A percentile compares a stretch with the other conserved stretches of the same genome.
Conservation (phyloP, 2,797 vertebrate genomes). For the Microcaecilia unicolor region DNA sequence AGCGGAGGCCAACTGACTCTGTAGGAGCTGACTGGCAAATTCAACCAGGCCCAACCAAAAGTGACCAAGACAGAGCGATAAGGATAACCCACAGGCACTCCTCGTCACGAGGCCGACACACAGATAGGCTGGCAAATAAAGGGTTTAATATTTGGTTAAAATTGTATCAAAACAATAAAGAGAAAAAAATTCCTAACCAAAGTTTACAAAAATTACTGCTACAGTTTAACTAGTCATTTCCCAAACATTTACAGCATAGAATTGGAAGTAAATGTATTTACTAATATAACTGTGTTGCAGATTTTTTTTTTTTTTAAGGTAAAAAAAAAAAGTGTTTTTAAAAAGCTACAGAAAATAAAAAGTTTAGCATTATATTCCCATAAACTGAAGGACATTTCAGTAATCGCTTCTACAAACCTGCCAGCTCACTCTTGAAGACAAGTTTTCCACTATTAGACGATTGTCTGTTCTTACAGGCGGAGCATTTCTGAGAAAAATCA, state of each 20-base stretch:
- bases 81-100: slow-evolving; percentile 84
- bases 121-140: slow-evolving; percentile 99
- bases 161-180: slow-evolving; percentile 69
- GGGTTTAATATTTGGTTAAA: slow-evolving; percentile 99
- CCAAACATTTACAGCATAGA: no score
- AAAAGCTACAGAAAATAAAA: no score
- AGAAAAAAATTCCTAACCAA: slow-evolving; percentile 54
- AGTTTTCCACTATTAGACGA: slow-evolving; percentile 90
- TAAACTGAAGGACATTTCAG: no score
- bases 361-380: no score
- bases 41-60: slow-evolving; percentile 95
- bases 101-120: slow-evolving; percentile 95
- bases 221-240: no score
- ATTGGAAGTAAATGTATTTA: no score
- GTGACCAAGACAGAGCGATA: slow-evolving; percentile 97
- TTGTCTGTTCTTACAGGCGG: slow-evolving; percentile 94
- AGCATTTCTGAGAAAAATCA: slow-evolving; percentile 62
- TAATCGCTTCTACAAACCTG: slow-evolving; percentile 86
- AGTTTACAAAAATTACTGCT: slow-evolving; percentile 43
- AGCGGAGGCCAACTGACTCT: slow-evolving; percentile 69
- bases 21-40: slow-evolving; percentile 85
- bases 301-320: no score
- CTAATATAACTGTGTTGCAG: no score
- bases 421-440: slow-evolving; percentile 94
- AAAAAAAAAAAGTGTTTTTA: no score